Evolutionary conservation across 2,113 vertebrate species (phyloP).

Genomic region (Eulacestoma nigropectus): DNA sequence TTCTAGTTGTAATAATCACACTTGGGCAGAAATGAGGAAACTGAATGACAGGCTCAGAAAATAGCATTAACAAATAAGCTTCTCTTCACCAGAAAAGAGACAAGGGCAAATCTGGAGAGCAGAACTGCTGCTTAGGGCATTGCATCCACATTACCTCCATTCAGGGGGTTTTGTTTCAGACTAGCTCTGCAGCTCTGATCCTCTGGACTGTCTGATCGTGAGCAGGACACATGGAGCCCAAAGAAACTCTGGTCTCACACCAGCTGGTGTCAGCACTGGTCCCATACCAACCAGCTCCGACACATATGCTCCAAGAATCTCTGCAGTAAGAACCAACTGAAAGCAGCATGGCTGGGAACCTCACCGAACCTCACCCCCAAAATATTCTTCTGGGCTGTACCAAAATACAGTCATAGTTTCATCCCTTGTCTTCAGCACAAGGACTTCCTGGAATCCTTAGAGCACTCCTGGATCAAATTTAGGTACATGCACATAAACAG

Average conservation of each 20-base stretch:
- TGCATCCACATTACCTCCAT: not conserved
- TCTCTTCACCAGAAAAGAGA: not conserved
- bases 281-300: not conserved
- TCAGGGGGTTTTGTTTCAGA: not conserved
- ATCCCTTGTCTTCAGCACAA: not conserved
- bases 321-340: not conserved
- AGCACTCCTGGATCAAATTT: not conserved
- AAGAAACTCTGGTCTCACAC: not conserved
- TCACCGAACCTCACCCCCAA: not conserved
- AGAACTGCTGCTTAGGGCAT: not conserved
- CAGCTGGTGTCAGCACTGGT: not conserved
- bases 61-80: not conserved
- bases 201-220: not conserved
- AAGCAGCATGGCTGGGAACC: not conserved
- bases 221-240: not conserved
- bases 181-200: not conserved
- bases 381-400: not conserved
- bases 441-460: not conserved
- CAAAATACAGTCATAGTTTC: not conserved
- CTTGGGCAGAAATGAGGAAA: not conserved
- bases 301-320: not conserved
- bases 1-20: not conserved
- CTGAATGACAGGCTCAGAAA: not conserved
- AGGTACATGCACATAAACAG: not conserved
- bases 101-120: not conserved